Percentiles rank a stretch among this genome's conserved stretches.
Conservation (phyloP, 1,140 invertebrate genomes). For the Heliconius hewitsoni region DNA sequence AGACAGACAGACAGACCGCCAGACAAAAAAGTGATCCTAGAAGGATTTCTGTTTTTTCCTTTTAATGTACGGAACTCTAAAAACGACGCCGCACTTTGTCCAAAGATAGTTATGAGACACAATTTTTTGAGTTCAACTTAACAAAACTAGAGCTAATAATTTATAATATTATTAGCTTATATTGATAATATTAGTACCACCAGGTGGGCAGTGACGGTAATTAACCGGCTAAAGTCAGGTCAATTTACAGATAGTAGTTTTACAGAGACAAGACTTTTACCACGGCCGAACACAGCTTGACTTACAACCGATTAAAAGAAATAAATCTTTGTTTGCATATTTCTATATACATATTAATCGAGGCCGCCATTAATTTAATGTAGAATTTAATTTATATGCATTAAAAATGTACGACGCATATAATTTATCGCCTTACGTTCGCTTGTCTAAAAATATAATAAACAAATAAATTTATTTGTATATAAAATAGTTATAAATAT, state of each 20-base stretch:
- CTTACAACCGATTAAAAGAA: not conserved
- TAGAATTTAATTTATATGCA: constrained; percentile 9
- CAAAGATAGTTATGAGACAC: too few species aligned
- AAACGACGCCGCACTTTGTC: too few species aligned
- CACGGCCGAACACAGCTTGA: not conserved
- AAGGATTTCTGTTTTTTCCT: too few species aligned
- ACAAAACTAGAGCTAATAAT: not conserved
- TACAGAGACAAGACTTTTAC: not conserved
- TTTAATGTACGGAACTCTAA: too few species aligned
- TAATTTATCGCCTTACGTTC: not conserved
- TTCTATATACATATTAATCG: constrained; percentile 5
- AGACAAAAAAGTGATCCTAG: too few species aligned
- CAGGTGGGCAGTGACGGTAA: too few species aligned
- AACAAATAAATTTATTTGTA: not conserved
- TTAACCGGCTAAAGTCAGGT: not conserved
- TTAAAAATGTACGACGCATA: not conserved
- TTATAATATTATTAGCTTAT: too few species aligned
- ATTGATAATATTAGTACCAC: too few species aligned
- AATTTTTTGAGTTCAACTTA: too few species aligned
- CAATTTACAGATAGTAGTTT: not conserved
- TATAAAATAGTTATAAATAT: too few species aligned
- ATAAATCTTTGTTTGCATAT: constrained; percentile 1
- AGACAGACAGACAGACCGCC: too few species aligned
- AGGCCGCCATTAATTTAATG: not conserved
- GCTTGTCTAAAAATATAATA: not conserved